These are phyloP conservation scores for Gisinianus flammeolus DNA, from an alignment of 2,888 invertebrate genomes.

Conservation along the genomic window DNA sequence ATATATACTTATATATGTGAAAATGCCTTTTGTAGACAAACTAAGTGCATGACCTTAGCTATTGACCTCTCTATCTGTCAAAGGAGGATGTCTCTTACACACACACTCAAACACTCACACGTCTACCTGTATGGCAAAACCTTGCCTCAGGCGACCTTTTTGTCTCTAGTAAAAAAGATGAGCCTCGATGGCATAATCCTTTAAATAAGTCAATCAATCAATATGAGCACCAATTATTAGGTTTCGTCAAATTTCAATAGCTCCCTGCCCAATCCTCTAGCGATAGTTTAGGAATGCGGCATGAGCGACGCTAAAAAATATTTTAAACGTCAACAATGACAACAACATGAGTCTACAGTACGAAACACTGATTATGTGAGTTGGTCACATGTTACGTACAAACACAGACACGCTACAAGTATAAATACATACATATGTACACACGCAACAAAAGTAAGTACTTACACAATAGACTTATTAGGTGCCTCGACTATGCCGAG, in stretches of 20 bases:
- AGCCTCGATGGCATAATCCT: slow-evolving; percentile 51
- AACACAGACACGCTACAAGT: too few species aligned
- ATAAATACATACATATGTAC: too few species aligned
- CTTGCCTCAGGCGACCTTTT: slow-evolving; percentile 58
- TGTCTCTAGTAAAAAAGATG: slow-evolving; percentile 52
- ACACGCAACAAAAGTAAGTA: too few species aligned
- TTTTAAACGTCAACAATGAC: too few species aligned
- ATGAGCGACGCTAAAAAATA: too few species aligned
- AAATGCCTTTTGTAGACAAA: background rate
- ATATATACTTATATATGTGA: background rate
- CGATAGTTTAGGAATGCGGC: slow-evolving; percentile 26
- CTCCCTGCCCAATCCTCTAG: slow-evolving; percentile 19
- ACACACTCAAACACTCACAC: background rate
- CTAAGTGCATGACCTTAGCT: slow-evolving; percentile 9
- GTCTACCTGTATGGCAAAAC: background rate
- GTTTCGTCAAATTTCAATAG: slow-evolving; percentile 8
- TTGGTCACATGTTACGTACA: too few species aligned
- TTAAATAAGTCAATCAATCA: slow-evolving; percentile 28
- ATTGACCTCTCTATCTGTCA: slow-evolving; percentile 26
- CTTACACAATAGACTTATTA: slow-evolving; percentile 7
- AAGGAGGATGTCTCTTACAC: background rate
- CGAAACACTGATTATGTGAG: too few species aligned
- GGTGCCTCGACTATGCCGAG: background rate
- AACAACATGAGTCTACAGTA: too few species aligned
- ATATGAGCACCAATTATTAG: slow-evolving; percentile 31